Evolutionary conservation across 1,140 invertebrate species (phyloP).

Genomic region (Pachypsylla venusta): DNA sequence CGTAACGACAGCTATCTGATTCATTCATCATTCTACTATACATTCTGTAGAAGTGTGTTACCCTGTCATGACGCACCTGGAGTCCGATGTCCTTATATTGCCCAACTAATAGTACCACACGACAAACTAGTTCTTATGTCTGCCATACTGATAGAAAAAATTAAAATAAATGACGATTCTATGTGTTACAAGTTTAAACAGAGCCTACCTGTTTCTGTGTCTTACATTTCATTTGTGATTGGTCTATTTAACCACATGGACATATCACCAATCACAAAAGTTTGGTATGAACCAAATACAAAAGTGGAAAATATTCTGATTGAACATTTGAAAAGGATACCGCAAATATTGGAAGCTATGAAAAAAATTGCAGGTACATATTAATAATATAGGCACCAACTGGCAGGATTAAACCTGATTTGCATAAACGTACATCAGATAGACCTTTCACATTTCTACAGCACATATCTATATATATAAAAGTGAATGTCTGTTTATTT

Average conservation of each 20-base stretch:
- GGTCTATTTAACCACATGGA: neutral
- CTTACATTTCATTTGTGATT: neutral
- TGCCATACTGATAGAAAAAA: neutral
- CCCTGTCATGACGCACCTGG: neutral
- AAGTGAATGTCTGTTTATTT: too few relatives aligned
- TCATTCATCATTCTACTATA: neutral
- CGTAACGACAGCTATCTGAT: neutral
- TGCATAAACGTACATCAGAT: too few relatives aligned
- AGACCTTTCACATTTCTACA: too few relatives aligned
- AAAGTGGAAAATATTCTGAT: neutral
- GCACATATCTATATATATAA: too few relatives aligned
- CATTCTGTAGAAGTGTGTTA: neutral
- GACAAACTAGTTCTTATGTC: neutral
- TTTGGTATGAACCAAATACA: neutral
- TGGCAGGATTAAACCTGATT: too few relatives aligned
- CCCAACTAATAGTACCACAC: neutral
- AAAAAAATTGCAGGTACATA: too few relatives aligned
- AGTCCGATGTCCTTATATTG: neutral
- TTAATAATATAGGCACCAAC: too few relatives aligned
- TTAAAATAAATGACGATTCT: neutral
- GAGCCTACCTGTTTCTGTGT: neutral
- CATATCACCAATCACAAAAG: neutral
- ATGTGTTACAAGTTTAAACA: neutral
- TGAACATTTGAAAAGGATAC: neutral
- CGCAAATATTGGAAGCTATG: neutral